Base-by-base conservation (phyloP, 2,888 invertebrate species). In the Patella pellucida region DNA sequence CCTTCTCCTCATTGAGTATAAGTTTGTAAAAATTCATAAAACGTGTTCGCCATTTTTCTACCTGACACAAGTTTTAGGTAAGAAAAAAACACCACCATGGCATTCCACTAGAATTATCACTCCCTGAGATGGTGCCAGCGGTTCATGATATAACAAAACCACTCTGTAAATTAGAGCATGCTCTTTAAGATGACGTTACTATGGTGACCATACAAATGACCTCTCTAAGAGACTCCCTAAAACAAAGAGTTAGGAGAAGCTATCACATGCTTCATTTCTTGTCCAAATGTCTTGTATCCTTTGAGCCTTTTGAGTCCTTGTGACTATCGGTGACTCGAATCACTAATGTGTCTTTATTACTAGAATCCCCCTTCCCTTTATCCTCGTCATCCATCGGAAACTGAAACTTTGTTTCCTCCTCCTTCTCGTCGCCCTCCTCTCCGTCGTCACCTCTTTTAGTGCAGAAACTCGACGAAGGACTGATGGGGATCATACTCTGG, bases 401-500 rank as follows among this genome's bases (percentile, higher is more conserved):
- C 76, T 86, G 86, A 80, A 87, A 87, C 76, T 84, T 82, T 56
- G 77, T 80, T 23, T 85, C 85, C 11, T 79, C 80, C 2, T 80
- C 78, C 68, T 78, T 77, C 15, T 80, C 79, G n/a, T 77, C 75
- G 27, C 62, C 62, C 11, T 80, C 79, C 23, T 77, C 75, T 52
- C 62, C 62, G 2, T n/a, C 12, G 7, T 62, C 62, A 2, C 62
- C 62, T 19, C 62, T 62, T 3, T 23, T 62, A 19, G 83, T 80
- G 76, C 84, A 85, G 82, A 88, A 88, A 81, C 86, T 88, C 72
- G 87, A 85, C 69, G 89, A 90, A 79, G 97, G 97, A 90, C 96
- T 96, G 76, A 97, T 96, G 68, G 97, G 97, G 90, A 97, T 97
- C 95, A 96, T 96, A 73, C 90, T 90, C 91, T 96, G 96, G 92